Conservation (phyloP, 2,113 vertebrate species). For the Dicaeum eximium region DNA sequence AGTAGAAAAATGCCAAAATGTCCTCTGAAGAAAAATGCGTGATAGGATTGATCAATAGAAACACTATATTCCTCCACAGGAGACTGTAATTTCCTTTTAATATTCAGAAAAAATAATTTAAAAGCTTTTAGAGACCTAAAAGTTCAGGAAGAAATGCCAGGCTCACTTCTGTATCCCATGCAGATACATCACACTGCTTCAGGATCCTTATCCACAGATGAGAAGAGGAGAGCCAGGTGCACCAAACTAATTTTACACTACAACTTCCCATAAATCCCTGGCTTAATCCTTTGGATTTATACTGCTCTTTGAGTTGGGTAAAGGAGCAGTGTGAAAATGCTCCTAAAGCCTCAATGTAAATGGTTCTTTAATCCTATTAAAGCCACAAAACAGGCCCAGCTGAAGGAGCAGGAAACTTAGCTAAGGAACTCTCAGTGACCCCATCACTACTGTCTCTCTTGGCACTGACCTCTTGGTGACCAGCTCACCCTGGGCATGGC, state of each 20-base stretch:
- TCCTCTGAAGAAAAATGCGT: neutral
- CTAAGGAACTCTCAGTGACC: slow-evolving; percentile 47
- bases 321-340: slow-evolving; percentile 54
- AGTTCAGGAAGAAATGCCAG: neutral
- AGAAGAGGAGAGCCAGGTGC: slow-evolving; percentile 32
- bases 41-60: neutral
- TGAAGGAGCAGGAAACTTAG: slow-evolving; percentile 58
- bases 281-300: slow-evolving; percentile 46
- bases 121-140: neutral
- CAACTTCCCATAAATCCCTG: slow-evolving; percentile 23
- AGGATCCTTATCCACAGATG: neutral
- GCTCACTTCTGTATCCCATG: neutral
- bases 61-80: neutral
- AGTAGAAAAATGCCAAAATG: neutral
- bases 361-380: slow-evolving; percentile 67
- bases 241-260: slow-evolving; percentile 42
- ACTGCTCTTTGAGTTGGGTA: slow-evolving; percentile 39
- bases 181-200: neutral
- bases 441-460: neutral
- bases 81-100: neutral
- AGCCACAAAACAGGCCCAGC: slow-evolving; percentile 56
- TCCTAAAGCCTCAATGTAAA: slow-evolving; percentile 59
- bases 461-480: neutral
- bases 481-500: neutral
- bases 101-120: neutral